Percentiles rank a stretch among this genome's conserved stretches.
phyloP scores from a whole-genome alignment of 2,888 invertebrate genomes.

The Melieria picta region DNA sequence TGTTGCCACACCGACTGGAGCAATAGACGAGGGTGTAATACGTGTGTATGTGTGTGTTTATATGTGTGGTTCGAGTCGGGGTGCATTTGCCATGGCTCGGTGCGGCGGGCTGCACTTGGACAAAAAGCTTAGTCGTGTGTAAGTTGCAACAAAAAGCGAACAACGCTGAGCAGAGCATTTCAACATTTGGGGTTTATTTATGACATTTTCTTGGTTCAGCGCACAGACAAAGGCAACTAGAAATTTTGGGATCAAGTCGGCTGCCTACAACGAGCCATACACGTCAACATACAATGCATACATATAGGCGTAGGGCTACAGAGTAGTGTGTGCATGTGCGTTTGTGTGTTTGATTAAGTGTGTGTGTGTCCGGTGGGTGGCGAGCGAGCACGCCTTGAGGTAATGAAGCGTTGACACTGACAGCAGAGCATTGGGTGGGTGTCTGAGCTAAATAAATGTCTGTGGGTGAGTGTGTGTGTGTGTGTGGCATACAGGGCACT shows the following conservation, averaged over 20 bases:
- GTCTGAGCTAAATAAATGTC: conserved; percentile 11
- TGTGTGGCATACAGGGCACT: conserved; percentile 3
- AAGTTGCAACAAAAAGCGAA: background rate
- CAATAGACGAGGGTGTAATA: too few relatives aligned
- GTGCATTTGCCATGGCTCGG: too few relatives aligned
- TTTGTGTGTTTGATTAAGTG: background rate
- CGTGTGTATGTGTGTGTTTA: too few relatives aligned
- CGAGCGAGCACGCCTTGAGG: background rate
- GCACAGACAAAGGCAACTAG: conserved; percentile 1
- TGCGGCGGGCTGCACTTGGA: background rate
- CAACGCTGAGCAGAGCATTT: background rate
- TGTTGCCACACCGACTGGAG: too few relatives aligned
- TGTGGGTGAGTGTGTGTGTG: conserved; percentile 10
- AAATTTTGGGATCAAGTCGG: conserved; percentile 3
- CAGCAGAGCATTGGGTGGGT: background rate
- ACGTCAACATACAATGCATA: background rate
- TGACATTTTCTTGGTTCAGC: conserved; percentile 10
- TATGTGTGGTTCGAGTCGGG: too few relatives aligned
- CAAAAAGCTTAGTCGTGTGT: conserved; percentile 4
- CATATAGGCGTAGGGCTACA: background rate
- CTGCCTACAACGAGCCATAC: background rate
- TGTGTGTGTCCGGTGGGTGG: background rate
- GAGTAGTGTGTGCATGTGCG: background rate
- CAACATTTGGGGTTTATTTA: conserved; percentile 3
- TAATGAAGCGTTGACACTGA: conserved; percentile 3